Conservation (phyloP, 1,140 invertebrate genomes). For the Drosophila erecta region DNA sequence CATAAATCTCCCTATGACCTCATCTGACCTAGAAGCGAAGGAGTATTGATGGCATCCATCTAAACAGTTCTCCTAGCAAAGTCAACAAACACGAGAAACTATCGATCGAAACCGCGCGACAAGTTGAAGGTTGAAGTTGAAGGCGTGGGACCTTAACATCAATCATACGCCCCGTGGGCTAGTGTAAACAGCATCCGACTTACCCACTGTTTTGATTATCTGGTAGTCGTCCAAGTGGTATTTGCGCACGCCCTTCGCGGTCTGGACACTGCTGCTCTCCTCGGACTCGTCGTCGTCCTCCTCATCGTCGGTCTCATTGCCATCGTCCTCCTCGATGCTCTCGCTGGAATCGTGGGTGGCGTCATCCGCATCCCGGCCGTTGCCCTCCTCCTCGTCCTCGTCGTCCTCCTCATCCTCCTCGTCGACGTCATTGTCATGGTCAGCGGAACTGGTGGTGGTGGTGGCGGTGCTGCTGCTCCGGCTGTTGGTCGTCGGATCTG, state of each 20-base stretch:
- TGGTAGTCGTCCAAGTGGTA: conserved; percentile 91
- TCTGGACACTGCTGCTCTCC: conserved; percentile 86
- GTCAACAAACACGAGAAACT: conserved; percentile 42
- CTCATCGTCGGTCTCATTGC: conserved; percentile 79
- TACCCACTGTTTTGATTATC: conserved; percentile 93
- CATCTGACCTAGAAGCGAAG: conserved; percentile 44
- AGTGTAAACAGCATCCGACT: conserved; percentile 79
- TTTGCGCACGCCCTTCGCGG: conserved; percentile 88
- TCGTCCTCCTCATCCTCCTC: conserved; percentile 49
- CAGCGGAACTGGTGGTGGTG: conserved; percentile 43
- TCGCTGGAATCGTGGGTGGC: conserved; percentile 68
- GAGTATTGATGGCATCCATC: conserved; percentile 54
- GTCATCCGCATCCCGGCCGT: conserved; percentile 60
- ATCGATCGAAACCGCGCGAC: conserved; percentile 22
- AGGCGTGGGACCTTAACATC: conserved; percentile 33
- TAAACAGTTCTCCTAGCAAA: conserved; percentile 37
- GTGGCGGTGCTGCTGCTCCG: conserved; percentile 51
- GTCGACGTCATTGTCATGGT: conserved; percentile 42
- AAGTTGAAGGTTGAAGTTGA: conserved; percentile 38
- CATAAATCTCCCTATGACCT: conserved; percentile 22
- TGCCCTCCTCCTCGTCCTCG: conserved; percentile 55
- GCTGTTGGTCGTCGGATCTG: conserved; percentile 30
- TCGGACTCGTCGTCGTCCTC: conserved; percentile 73
- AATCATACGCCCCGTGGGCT: conserved; percentile 38
- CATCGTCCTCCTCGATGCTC: conserved; percentile 74